These are phyloP conservation scores for Linyphia triangularis DNA, from an alignment of 2,888 invertebrate genomes.

Conservation along the genomic window DNA sequence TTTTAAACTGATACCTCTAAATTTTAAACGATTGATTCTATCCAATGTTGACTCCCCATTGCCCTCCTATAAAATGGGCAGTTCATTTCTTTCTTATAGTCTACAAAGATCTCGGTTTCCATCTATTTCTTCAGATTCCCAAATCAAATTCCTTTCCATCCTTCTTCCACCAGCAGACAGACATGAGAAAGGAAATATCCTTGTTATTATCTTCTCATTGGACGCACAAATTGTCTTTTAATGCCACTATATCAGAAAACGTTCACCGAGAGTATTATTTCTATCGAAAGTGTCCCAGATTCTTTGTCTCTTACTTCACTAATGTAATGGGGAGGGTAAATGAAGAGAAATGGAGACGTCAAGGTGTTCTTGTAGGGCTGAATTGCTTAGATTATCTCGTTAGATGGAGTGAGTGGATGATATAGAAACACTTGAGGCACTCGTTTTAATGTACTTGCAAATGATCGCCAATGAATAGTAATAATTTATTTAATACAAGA, in stretches of 20 bases:
- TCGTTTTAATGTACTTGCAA: background rate
- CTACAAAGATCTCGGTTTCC: too few relatives aligned
- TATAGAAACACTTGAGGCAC: background rate
- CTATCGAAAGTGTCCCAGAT: background rate
- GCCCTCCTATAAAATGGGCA: too few relatives aligned
- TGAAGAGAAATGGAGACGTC: background rate
- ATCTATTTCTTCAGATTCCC: too few relatives aligned
- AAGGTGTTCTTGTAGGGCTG: background rate
- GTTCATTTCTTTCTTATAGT: too few relatives aligned
- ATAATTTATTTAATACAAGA: background rate
- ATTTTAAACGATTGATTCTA: too few relatives aligned
- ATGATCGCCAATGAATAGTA: too few relatives aligned
- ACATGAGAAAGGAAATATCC: background rate
- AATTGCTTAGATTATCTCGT: background rate
- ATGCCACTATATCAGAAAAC: background rate
- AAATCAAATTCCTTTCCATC: background rate
- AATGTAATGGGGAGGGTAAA: background rate
- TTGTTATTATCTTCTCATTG: background rate
- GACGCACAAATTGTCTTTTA: background rate
- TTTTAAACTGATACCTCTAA: too few relatives aligned
- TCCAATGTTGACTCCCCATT: too few relatives aligned
- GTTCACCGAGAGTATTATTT: background rate
- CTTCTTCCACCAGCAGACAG: background rate
- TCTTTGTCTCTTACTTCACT: constrained; percentile 3
- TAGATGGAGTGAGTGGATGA: background rate